Evolutionary conservation across 2,113 vertebrate genomes (phyloP).

Genomic region (Hippocampus abdominalis): DNA sequence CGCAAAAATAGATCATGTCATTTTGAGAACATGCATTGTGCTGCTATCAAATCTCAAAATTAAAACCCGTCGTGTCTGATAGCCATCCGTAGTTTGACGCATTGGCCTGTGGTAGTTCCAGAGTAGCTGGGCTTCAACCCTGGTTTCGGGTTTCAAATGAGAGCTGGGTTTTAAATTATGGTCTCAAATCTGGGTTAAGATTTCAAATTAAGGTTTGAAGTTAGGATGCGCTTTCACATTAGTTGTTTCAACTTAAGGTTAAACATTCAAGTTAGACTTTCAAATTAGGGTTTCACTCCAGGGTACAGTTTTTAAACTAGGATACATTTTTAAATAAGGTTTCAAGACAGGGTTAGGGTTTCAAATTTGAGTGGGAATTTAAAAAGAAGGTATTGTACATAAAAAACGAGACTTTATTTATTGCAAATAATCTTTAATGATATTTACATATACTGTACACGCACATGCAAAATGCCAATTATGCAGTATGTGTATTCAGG

Average conservation of each 20-base stretch:
- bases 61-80: no score
- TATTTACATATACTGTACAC: neutral
- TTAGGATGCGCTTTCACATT: no score
- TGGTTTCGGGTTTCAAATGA: neutral
- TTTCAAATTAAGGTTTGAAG: neutral
- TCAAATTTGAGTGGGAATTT: neutral
- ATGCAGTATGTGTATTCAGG: neutral
- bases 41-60: no score
- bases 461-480: neutral
- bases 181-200: neutral
- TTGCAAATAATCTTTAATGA: neutral
- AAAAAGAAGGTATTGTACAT: no score
- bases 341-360: neutral
- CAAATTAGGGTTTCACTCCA: neutral
- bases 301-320: neutral
- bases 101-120: no score
- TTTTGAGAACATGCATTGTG: no score
- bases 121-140: neutral
- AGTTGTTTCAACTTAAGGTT: no score
- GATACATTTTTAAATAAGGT: neutral
- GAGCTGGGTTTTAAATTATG: neutral
- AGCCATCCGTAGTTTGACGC: no score
- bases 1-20: no score
- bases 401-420: no score
- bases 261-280: neutral